Evolutionary conservation across 2,888 invertebrate genomes (phyloP).

Genomic region (Watsonalla binaria): DNA sequence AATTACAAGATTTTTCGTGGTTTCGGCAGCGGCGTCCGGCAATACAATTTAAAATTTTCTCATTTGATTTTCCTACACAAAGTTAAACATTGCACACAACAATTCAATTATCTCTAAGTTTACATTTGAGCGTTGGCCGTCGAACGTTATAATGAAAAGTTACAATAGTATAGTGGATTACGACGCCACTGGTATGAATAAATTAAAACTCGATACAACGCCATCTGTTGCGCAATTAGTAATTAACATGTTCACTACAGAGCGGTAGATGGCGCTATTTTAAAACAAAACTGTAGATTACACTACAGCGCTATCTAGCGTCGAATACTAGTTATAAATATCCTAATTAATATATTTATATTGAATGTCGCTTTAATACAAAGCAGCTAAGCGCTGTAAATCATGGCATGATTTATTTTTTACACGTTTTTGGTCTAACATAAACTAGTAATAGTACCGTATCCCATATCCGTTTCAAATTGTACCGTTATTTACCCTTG

Average conservation of each 20-base stretch:
- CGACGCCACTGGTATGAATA: not conserved
- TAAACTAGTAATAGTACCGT: not conserved
- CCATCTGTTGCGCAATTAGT: not conserved
- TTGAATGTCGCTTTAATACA: conserved; percentile 21
- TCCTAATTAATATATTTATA: conserved; percentile 8
- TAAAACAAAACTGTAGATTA: conserved; percentile 19
- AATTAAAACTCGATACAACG: not conserved
- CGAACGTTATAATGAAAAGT: not conserved
- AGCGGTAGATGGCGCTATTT: conserved; percentile 24
- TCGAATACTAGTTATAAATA: conserved; percentile 8
- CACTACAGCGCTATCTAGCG: conserved; percentile 25
- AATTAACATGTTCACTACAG: conserved; percentile 8
- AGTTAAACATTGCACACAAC: conserved; percentile 15
- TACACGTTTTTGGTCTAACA: not conserved
- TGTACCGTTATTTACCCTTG: no score
- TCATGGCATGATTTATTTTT: not conserved
- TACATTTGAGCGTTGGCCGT: conserved; percentile 7
- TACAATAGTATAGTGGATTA: not conserved
- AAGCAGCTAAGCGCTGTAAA: conserved; percentile 13
- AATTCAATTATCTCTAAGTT: conserved; percentile 4
- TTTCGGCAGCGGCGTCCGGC: conserved; percentile 55
- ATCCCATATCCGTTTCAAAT: not conserved
- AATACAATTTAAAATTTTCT: conserved; percentile 43
- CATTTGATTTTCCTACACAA: conserved; percentile 27
- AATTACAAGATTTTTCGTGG: conserved; percentile 67